Evolutionary conservation across 2,113 vertebrate genomes (phyloP).

Genomic region (Ochotona princeps): DNA sequence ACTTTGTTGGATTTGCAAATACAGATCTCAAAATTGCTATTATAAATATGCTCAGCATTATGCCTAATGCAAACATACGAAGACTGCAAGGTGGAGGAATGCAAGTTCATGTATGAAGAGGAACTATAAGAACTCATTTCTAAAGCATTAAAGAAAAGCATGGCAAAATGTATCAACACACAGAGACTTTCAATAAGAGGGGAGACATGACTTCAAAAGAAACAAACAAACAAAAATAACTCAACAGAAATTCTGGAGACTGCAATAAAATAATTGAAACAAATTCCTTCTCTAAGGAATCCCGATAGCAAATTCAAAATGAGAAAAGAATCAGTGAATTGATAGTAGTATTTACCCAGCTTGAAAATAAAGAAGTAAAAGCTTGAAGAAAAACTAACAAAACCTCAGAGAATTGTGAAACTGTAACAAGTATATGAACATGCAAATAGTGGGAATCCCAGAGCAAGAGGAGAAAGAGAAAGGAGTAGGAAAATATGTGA

Average conservation of each 20-base stretch:
- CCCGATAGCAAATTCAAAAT: not conserved
- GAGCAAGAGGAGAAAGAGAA: not conserved
- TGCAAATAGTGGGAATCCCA: not conserved
- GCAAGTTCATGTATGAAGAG: not conserved
- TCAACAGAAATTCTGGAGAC: not conserved
- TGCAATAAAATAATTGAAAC: not conserved
- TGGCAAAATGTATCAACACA: not conserved
- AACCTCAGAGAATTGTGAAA: not conserved
- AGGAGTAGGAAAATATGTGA: not conserved
- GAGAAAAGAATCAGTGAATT: not conserved
- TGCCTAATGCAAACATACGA: not conserved
- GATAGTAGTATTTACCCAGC: not conserved
- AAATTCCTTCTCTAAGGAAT: not conserved
- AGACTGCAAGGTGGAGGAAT: not conserved
- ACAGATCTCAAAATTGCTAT: not conserved
- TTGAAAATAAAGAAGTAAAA: not conserved
- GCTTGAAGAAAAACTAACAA: not conserved
- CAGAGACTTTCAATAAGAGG: not conserved
- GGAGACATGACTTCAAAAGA: not conserved
- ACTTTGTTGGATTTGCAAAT: not conserved
- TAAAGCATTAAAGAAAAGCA: not conserved
- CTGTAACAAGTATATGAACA: too few species aligned
- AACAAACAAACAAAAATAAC: not conserved
- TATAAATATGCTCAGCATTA: not conserved
- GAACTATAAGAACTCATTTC: not conserved